Evolutionary conservation across 1,140 invertebrate species (phyloP), one percentile per base, ranked within the genome.

Genomic region (Drosophila carrolli): DNA sequence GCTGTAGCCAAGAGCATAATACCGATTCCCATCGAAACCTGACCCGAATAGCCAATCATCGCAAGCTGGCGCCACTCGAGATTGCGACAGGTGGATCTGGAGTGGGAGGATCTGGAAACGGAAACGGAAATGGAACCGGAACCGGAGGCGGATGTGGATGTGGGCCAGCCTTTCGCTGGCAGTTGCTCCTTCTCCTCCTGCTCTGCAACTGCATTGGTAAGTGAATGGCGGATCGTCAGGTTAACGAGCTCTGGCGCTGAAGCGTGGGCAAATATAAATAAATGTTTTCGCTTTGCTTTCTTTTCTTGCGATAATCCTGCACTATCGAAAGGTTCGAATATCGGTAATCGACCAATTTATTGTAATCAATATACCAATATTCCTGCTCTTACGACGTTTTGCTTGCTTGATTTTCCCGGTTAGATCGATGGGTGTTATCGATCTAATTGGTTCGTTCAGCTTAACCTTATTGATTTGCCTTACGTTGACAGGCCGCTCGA

Each of bases 181-280:
- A 89, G 35, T 41, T 92, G 41, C 53, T 91, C 4, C 43, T 83
- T 8, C 54, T 82, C 2, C 48, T 89, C 1, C 55, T 89, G 4
- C 60, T 89, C 14, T 78, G 79, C 82, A 92, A 88, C 51, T 92
- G 88, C 63, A 88, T 92, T 61, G 91, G 91, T 92, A 78, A 91
- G 91, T 81, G 16, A 13, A 29, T 14, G 0, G 9, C 6, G 10
- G 1, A 9, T 9, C 27, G 14, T 32, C 19, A 5, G 2, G 6
- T 11, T 14, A 19, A 10, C 47, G 35, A 60, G 61, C 56, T 54
- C 11, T 66, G 79, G 44, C 54, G 32, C 57, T 74, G 55, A 50
- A 51, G 60, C 62, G 54, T 80, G 63, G 50, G 56, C 60, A 77
- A 67, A 72, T 62, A 35, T 53, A 53, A 16, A 51, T 72, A 60